phyloP scores from a whole-genome alignment of 2,888 invertebrate genomes.

The Pyrrhosoma nymphula region DNA sequence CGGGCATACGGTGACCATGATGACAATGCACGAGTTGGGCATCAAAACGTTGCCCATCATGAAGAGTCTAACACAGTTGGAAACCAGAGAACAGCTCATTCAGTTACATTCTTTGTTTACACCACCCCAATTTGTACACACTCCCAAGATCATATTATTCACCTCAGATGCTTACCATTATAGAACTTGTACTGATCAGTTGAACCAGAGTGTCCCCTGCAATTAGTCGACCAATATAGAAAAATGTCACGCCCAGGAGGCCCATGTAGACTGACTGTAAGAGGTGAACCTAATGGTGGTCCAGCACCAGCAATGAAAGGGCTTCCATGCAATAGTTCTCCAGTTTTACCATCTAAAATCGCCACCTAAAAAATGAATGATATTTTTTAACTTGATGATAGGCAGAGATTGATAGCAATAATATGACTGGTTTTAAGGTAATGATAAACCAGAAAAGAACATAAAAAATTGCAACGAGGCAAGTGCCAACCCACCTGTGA shows the following conservation, averaged over 20 bases:
- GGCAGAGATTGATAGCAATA: constrained; percentile 27
- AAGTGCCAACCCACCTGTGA: constrained; percentile 80
- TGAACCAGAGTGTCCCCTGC: constrained; percentile 80
- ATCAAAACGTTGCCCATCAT: too few species aligned
- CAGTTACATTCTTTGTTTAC: too few species aligned
- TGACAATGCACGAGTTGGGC: too few species aligned
- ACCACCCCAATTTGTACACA: too few species aligned
- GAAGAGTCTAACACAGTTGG: too few species aligned
- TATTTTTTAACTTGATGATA: constrained; percentile 16
- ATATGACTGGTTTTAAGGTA: too few species aligned
- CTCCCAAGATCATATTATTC: too few species aligned
- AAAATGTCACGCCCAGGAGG: constrained; percentile 86
- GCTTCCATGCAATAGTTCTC: constrained; percentile 81
- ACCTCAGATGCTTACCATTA: constrained; percentile 70
- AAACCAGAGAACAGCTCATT: too few species aligned
- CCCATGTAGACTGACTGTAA: constrained; percentile 81
- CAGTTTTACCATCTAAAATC: constrained; percentile 83
- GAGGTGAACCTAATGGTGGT: constrained; percentile 75
- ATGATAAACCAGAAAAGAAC: background rate
- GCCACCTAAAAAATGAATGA: constrained; percentile 77
- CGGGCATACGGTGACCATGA: too few species aligned
- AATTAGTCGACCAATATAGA: constrained; percentile 88
- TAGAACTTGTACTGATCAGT: constrained; percentile 73
- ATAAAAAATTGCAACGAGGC: background rate
- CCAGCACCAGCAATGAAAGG: constrained; percentile 79